Conservation (phyloP, 2,113 vertebrate genomes). For the Apeltes quadracus region DNA sequence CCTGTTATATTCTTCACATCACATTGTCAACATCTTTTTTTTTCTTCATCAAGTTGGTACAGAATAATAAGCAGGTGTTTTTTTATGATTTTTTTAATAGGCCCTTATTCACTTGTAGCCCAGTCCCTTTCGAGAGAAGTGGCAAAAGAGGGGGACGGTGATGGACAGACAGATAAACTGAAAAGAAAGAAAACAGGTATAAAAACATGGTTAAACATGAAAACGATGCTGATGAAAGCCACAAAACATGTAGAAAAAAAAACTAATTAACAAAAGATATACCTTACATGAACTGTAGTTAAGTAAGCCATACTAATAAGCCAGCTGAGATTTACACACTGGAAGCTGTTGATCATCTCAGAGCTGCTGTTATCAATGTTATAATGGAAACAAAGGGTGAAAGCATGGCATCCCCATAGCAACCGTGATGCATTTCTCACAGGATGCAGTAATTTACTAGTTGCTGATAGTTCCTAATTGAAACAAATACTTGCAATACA, state of each 20-base stretch:
- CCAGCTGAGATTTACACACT: not conserved
- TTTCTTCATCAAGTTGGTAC: not conserved
- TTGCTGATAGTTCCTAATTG: not conserved
- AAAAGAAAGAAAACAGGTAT: constrained; percentile 19
- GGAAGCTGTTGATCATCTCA: not conserved
- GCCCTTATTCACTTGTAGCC: constrained; percentile 59
- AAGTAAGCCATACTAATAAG: not conserved
- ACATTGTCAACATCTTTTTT: not conserved
- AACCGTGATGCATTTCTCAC: not conserved
- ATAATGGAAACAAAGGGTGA: not conserved
- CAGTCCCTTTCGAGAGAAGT: constrained; percentile 52
- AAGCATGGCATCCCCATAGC: not conserved
- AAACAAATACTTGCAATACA: not conserved
- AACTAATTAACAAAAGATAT: not conserved
- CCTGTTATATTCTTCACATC: not conserved
- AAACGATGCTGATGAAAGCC: not conserved
- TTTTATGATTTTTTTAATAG: not conserved
- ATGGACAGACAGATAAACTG: constrained; percentile 73
- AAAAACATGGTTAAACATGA: not conserved
- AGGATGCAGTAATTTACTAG: not conserved
- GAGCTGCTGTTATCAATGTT: not conserved
- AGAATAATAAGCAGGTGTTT: too few relatives aligned
- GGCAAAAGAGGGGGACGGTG: constrained; percentile 69
- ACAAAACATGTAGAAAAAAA: not conserved
- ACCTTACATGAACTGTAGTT: not conserved